These are phyloP conservation scores for Geococcyx californianus DNA, from an alignment of 2,113 vertebrate species.

Conservation along the genomic window DNA sequence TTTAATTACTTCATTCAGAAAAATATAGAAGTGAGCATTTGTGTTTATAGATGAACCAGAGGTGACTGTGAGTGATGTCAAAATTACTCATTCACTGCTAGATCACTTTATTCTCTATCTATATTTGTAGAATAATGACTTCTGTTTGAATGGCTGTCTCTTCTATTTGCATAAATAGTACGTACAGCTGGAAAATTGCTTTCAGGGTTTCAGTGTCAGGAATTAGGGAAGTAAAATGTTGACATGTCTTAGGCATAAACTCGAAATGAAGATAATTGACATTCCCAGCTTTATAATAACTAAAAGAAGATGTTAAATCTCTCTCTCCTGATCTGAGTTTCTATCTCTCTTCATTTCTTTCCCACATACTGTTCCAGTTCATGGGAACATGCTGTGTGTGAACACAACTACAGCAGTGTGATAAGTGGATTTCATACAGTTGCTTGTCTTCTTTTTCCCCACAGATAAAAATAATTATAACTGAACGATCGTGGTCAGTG, in stretches of 20 bases:
- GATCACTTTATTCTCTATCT: slow-evolving; percentile 30
- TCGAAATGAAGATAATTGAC: slow-evolving; percentile 43
- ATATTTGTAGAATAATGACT: slow-evolving; percentile 18
- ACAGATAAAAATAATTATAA: background rate
- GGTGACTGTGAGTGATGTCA: slow-evolving; percentile 17
- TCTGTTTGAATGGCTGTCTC: slow-evolving; percentile 42
- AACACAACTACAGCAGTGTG: background rate
- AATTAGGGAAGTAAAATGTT: slow-evolving; percentile 38
- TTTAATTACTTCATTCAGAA: background rate
- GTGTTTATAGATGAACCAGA: background rate
- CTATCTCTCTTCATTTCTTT: background rate
- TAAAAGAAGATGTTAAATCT: background rate
- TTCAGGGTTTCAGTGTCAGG: slow-evolving; percentile 46
- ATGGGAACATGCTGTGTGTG: background rate
- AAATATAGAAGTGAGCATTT: background rate
- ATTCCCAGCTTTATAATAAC: background rate
- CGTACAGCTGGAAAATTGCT: slow-evolving; percentile 42
- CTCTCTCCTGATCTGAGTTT: background rate
- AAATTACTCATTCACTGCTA: slow-evolving; percentile 40
- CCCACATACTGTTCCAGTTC: background rate
- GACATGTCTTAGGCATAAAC: slow-evolving; percentile 8
- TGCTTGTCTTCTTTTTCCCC: background rate
- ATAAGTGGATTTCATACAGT: background rate
- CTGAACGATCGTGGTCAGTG: background rate
- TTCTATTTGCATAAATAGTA: slow-evolving; percentile 48